These are phyloP conservation scores for Polia nebulosa DNA, from an alignment of 2,888 invertebrate species.

Conservation along the genomic window DNA sequence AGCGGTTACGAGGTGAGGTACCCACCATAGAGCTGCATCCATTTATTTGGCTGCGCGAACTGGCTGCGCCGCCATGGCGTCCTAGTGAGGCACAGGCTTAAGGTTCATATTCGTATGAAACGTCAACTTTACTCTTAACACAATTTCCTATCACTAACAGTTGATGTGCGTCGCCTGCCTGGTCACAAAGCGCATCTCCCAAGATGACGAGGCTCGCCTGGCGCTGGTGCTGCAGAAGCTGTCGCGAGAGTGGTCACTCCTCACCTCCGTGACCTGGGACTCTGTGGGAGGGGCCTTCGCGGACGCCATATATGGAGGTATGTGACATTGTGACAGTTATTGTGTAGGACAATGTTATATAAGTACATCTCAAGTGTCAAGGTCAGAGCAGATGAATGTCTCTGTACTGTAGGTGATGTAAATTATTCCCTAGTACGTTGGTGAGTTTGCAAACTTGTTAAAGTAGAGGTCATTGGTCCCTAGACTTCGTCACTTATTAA, in stretches of 20 bases:
- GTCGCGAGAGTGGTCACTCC: conserved; percentile 94
- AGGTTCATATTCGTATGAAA: not conserved
- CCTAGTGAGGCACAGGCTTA: no score
- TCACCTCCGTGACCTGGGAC: conserved; percentile 94
- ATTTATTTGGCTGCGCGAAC: no score
- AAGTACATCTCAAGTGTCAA: not conserved
- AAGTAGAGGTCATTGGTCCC: not conserved
- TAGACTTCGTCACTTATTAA: not conserved
- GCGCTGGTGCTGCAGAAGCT: conserved; percentile 93
- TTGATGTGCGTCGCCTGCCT: conserved; percentile 93
- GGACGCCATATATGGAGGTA: conserved; percentile 92
- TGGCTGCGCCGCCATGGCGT: no score
- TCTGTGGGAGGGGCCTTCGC: conserved; percentile 93
- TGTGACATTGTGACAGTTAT: conserved; percentile 4
- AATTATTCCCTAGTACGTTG: not conserved
- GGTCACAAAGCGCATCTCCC: conserved; percentile 93
- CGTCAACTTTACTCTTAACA: conserved; percentile 4
- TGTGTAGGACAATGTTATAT: conserved; percentile 17
- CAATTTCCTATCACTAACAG: conserved; percentile 79
- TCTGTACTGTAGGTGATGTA: not conserved
- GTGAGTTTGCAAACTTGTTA: not conserved
- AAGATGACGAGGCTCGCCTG: conserved; percentile 93
- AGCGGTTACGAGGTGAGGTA: no score
- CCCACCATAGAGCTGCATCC: no score
- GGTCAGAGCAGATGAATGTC: conserved; percentile 2